phyloP scores from a whole-genome alignment of 2,888 invertebrate genomes.

The Enchytraeus crypticus region DNA sequence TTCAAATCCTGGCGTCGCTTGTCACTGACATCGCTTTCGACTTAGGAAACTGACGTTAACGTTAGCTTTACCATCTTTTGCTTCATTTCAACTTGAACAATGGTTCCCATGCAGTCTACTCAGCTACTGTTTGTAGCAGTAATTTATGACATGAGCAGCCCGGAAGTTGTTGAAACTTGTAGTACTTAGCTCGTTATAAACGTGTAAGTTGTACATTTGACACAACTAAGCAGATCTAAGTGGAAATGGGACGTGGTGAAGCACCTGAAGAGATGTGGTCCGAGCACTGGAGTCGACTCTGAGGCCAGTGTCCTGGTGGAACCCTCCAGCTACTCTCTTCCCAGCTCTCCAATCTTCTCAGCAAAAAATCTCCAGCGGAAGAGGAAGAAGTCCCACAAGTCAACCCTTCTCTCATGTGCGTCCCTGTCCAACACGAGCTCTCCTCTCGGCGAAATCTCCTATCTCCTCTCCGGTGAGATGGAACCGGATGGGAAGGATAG shows the following conservation, averaged over 20 bases:
- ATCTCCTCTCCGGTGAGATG: background rate
- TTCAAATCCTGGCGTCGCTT: no score
- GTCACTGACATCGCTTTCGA: no score
- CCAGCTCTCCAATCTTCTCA: background rate
- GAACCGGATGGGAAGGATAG: background rate
- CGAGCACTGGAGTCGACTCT: background rate
- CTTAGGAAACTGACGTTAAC: no score
- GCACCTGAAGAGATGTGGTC: conserved; percentile 45
- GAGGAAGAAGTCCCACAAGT: background rate
- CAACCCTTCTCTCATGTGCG: background rate
- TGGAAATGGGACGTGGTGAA: conserved; percentile 51
- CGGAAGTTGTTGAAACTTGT: no score
- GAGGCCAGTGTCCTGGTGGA: background rate
- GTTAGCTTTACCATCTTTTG: no score
- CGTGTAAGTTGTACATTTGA: no score
- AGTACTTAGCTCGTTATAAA: no score
- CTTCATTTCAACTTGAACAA: no score
- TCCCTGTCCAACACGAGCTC: no score
- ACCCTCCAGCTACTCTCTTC: background rate
- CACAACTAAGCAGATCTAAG: conserved; percentile 43
- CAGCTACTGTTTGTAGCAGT: no score
- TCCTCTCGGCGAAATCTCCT: background rate
- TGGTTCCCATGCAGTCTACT: no score
- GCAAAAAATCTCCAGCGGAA: background rate
- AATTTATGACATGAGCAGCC: no score